These are phyloP conservation scores for Apodemus agrarius DNA, from an alignment of 2,797 vertebrate species.

Conservation along the genomic window DNA sequence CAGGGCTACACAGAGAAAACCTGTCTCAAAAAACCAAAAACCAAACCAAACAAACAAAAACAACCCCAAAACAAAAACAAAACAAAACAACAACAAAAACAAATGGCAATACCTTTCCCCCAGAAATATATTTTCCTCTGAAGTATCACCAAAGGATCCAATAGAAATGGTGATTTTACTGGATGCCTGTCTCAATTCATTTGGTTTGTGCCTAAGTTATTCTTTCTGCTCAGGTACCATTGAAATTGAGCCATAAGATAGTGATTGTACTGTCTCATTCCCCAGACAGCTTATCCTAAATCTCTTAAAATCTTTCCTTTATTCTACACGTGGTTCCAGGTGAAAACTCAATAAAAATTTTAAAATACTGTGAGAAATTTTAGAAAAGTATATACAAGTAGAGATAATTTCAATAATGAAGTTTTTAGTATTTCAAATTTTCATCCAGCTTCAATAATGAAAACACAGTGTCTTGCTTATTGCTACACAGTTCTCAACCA, in stretches of 20 bases:
- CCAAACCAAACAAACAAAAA: too few species aligned
- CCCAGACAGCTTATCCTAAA: neutral
- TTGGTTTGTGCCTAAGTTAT: neutral
- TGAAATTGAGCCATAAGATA: neutral
- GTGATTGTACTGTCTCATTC: neutral
- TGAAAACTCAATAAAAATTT: neutral
- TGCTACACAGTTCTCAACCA: neutral
- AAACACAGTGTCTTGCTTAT: neutral
- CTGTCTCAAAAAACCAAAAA: too few species aligned
- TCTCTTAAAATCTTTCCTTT: neutral
- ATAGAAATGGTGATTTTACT: neutral
- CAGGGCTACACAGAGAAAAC: too few species aligned
- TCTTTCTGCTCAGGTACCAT: neutral
- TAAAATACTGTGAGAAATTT: neutral
- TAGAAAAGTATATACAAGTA: neutral
- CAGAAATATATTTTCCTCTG: neutral
- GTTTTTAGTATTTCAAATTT: too few species aligned
- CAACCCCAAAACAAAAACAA: too few species aligned
- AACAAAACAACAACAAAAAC: neutral
- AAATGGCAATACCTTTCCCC: neutral
- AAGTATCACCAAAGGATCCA: neutral
- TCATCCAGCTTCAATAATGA: neutral
- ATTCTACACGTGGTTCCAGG: neutral
- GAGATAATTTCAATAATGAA: neutral
- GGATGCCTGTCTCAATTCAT: neutral